These are phyloP conservation scores for Abscondita cerata DNA, from an alignment of 2,888 invertebrate species.

Conservation along the genomic window DNA sequence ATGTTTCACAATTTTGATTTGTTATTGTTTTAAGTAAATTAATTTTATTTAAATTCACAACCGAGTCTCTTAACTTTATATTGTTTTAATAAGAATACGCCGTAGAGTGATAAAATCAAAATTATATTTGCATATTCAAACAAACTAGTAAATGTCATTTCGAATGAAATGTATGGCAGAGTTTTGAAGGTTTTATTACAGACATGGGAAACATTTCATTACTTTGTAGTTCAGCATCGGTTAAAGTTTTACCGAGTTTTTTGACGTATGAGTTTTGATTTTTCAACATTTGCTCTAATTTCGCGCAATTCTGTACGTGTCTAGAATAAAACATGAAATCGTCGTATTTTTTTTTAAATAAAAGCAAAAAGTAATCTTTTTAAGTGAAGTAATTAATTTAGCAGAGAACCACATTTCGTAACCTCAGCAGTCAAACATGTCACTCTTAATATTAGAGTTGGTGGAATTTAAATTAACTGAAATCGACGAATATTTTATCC, in stretches of 20 bases:
- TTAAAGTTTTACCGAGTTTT: slow-evolving; percentile 21
- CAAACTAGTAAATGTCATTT: slow-evolving; percentile 20
- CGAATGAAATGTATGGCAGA: slow-evolving; percentile 26
- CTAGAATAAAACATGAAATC: too few species aligned
- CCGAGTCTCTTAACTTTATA: too few species aligned
- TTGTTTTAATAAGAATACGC: too few species aligned
- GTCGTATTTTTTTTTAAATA: background rate
- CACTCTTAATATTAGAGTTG: slow-evolving; percentile 38
- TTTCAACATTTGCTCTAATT: slow-evolving; percentile 1
- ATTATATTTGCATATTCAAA: slow-evolving; percentile 19
- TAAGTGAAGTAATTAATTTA: slow-evolving; percentile 18
- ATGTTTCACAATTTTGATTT: too few species aligned
- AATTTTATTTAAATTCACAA: too few species aligned
- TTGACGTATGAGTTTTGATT: slow-evolving; percentile 22
- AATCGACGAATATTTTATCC: slow-evolving; percentile 43
- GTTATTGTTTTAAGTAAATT: too few species aligned
- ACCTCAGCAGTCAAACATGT: slow-evolving; percentile 30
- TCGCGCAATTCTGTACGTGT: background rate
- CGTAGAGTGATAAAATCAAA: background rate
- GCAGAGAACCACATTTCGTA: slow-evolving; percentile 12
- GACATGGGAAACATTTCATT: slow-evolving; percentile 31
- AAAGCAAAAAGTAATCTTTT: background rate
- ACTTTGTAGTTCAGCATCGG: slow-evolving; percentile 21
- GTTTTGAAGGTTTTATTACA: slow-evolving; percentile 32
- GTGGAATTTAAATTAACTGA: slow-evolving; percentile 42